Conservation (phyloP, 2,888 invertebrate genomes). For the Nemotelus nigrinus region DNA sequence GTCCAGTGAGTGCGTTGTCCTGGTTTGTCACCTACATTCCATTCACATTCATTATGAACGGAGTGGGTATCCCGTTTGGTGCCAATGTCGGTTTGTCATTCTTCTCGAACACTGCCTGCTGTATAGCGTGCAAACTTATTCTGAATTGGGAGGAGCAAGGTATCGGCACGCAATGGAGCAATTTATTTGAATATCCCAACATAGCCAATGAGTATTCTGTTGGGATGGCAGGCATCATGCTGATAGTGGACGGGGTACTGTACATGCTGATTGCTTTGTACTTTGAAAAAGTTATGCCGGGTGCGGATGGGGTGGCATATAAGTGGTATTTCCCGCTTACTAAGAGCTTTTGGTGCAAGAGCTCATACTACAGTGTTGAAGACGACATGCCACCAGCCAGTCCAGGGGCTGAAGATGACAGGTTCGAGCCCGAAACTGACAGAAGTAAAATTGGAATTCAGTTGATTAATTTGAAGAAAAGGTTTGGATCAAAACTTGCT, state of each 20-base stretch:
- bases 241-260: constrained; percentile 73
- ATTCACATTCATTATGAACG: constrained; percentile 73
- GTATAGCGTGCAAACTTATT: constrained; percentile 65
- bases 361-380: background rate
- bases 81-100: constrained; percentile 72
- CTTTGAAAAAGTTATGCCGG: constrained; percentile 83
- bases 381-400: background rate
- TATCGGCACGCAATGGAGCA: constrained; percentile 66
- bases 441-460: constrained; percentile 65
- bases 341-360: constrained; percentile 65
- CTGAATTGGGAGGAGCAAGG: constrained; percentile 67
- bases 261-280: constrained; percentile 82
- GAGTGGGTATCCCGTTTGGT: constrained; percentile 64
- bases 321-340: constrained; percentile 81
- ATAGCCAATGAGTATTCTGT: constrained; percentile 73
- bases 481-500: constrained; percentile 67
- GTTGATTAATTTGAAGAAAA: constrained; percentile 71
- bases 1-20: constrained; percentile 75
- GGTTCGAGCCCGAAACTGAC: constrained; percentile 65
- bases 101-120: constrained; percentile 79
- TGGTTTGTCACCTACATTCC: constrained; percentile 82
- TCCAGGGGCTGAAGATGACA: constrained; percentile 9
- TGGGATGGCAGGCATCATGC: constrained; percentile 76
- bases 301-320: constrained; percentile 80
- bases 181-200: constrained; percentile 69